Evolutionary conservation across 1,140 invertebrate genomes (phyloP), one percentile per base, ranked within the genome.

Genomic region (Apis florea): DNA sequence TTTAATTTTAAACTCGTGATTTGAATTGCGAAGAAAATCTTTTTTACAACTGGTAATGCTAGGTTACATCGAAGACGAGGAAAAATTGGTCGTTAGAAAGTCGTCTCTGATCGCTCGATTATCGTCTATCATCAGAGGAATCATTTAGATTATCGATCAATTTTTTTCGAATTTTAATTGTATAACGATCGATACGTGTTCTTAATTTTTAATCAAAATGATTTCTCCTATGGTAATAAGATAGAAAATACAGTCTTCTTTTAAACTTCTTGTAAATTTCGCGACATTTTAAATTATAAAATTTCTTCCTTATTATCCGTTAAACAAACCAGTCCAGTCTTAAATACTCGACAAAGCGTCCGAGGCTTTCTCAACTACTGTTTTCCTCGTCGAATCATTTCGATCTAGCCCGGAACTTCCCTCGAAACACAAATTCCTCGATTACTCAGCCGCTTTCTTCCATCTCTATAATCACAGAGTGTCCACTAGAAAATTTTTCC

Each of bases 31-130:
- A 40, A 71, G 40, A 31, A 67, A 80, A 64, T 75, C 47, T 73
- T 71, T 83, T 54, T 61, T 49, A 19, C 59, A 11, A 56, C 24
- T 1, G 2, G 53, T 53, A 75, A 82, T 53, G 58, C 15, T 13
- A 1, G 26, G 59, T 76, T 75, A 61, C 76, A 54, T 68, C 73
- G 61, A 21, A 67, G 49, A 26, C 63, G 47, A 69, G 64, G 82
- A 17, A 19, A 81, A 85, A 47, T 47, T n/a, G 51, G 26, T 15
- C 63, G 51, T 81, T 80, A 71, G 64, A 58, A 54, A 49, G 58
- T 26, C 49, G 19, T 26, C 4, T 61, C 4, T 61, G 70, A 85
- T 84, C 26, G 49, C 51, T 72, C 53, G 83, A 83, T 85, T 71
- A 79, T 66, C 26, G 59, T 70, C 67, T 53, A 26, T 19, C 11